A percentile compares a stretch with the other conserved stretches of the same genome.
Evolutionary conservation across 2,113 vertebrate species (phyloP).

Genomic region (Mus pahari): DNA sequence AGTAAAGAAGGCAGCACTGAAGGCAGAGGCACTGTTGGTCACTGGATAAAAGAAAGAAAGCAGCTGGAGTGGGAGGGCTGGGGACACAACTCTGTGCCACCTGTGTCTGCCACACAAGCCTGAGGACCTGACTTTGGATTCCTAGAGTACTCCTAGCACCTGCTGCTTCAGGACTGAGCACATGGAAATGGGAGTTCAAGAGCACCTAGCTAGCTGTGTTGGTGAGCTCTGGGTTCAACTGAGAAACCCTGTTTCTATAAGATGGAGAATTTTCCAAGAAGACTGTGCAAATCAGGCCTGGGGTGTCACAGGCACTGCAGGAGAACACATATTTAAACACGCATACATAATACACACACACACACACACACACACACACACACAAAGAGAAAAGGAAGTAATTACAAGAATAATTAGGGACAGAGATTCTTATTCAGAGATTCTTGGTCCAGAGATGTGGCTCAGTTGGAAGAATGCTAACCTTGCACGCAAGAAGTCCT

Average conservation of each 20-base stretch:
- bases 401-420: not conserved
- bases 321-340: not conserved
- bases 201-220: not conserved
- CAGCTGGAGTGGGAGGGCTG: not conserved
- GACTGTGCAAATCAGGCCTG: not conserved
- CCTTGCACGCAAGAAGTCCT: not conserved
- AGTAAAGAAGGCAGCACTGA: not conserved
- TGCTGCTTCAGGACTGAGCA: not conserved
- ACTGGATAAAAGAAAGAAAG: not conserved
- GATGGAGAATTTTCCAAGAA: not conserved
- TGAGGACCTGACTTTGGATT: no score
- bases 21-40: not conserved
- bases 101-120: not conserved
- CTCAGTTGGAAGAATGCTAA: not conserved
- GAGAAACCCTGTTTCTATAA: not conserved
- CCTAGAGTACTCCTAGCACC: no score
- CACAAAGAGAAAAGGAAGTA: conserved; percentile 25
- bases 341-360: not conserved
- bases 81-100: not conserved
- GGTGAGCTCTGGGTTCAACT: not conserved
- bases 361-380: not conserved
- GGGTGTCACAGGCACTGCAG: not conserved
- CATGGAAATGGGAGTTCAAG: not conserved
- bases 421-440: not conserved
- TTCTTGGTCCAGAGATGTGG: not conserved